Evolutionary conservation across 1,140 invertebrate species (phyloP).

Genomic region (Luehdorfia chinensis): DNA sequence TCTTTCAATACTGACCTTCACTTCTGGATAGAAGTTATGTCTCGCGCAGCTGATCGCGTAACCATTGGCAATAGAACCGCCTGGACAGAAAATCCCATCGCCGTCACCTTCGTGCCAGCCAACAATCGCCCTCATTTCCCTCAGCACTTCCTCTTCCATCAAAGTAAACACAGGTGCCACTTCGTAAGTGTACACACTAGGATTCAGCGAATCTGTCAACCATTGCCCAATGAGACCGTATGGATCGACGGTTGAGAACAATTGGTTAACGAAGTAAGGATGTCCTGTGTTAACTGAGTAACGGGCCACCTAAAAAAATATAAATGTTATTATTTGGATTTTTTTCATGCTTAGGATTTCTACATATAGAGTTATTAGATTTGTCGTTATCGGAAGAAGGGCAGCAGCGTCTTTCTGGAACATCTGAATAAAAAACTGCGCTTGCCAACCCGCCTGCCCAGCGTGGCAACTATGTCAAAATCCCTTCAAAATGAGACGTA

Average conservation of each 20-base stretch:
- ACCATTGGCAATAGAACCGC: constrained; percentile 96
- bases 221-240: constrained; percentile 91
- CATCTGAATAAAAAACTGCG: too few species aligned
- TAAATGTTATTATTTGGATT: too few species aligned
- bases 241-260: constrained; percentile 91
- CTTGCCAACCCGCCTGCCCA: too few species aligned
- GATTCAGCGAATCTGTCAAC: constrained; percentile 91
- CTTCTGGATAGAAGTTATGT: constrained; percentile 85
- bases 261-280: constrained; percentile 91
- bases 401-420: too few species aligned
- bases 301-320: constrained; percentile 60
- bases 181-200: constrained; percentile 93
- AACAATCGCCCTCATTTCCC: constrained; percentile 90
- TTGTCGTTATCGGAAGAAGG: too few species aligned
- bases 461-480: too few species aligned
- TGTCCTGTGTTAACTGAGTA: constrained; percentile 93
- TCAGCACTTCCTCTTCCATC: constrained; percentile 89
- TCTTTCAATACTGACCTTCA: constrained; percentile 84
- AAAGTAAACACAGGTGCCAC: constrained; percentile 93
- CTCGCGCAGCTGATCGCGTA: constrained; percentile 95
- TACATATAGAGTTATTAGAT: too few species aligned
- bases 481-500: too few species aligned
- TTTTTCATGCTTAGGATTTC: too few species aligned
- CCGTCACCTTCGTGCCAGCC: constrained; percentile 88
- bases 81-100: constrained; percentile 96